Base-by-base conservation (phyloP, 1,140 invertebrate species). In the Drosophila ambigua region DNA sequence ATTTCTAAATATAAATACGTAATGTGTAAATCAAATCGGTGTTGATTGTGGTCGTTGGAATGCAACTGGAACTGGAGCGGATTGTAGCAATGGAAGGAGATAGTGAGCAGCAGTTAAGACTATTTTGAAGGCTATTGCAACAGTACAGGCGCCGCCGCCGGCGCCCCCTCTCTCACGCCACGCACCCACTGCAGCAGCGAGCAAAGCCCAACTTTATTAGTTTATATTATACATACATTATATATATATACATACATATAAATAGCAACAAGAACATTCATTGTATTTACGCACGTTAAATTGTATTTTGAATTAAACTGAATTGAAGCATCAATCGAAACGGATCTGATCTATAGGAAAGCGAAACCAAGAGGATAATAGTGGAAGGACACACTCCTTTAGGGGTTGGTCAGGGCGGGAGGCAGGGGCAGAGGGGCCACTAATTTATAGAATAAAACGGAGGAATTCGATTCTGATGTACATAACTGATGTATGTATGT, bases 371-470 rank as follows among this genome's bases (percentile, higher is more conserved):
- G 15, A 41, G 8, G 9, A 43, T 31, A 28, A 43, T 15, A 59
- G 31, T 23, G 16, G 13, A 23, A 35, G 26, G 46, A 13, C 35
- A 39, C 11, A 39, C 35, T 39, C 35, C 11, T 39, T 39, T 4
- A 15, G 63, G 8, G 23, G 23, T 4, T 2, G 23, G 8, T 23
- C 8, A 31, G 8, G 45, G 65, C 45, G 20, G 26, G 39, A 65
- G 61, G 49, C 48, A 53, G 64, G 39, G 49, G 16, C 48, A 53
- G 64, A 46, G 49, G 16, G 16, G 31, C 45, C 60, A 68, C 64
- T 77, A 55, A 65, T 71, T 73, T 75, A 72, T 81, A 76, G 77
- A 57, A 54, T 79, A 79, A 79, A 60, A 50, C 57, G 23, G 8
- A 43, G 62, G 28, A 52, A 52, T 20, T 39, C 39, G 35, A 65